phyloP scores from a whole-genome alignment of 2,797 vertebrate genomes.

The Pachyuromys duprasi region DNA sequence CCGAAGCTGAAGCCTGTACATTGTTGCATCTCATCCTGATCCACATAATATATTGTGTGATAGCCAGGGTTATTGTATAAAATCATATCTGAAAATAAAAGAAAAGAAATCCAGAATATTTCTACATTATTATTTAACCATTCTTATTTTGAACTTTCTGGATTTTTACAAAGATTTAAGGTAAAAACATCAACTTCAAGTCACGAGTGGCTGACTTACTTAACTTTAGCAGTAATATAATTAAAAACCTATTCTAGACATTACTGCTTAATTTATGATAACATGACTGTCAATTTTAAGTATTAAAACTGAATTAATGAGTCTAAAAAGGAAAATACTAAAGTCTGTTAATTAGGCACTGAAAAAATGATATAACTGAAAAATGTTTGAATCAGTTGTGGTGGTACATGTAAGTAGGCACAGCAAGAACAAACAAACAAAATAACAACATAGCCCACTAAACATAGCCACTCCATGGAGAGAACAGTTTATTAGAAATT shows the following conservation, averaged over 20 bases:
- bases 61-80: background rate
- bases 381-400: background rate
- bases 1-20: no score
- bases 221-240: background rate
- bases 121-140: background rate
- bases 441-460: no score
- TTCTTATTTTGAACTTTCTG: background rate
- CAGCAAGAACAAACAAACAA: no score
- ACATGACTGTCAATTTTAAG: background rate
- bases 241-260: background rate
- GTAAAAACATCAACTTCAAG: background rate
- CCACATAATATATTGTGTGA: background rate
- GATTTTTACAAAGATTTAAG: background rate
- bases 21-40: no score
- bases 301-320: background rate
- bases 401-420: no score
- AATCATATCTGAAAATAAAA: background rate
- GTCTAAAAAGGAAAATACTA: background rate
- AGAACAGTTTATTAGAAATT: background rate
- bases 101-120: background rate
- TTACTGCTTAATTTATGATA: background rate
- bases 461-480: background rate
- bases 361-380: background rate
- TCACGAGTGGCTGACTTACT: background rate
- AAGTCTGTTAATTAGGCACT: background rate